Base-by-base conservation (phyloP, 2,113 vertebrate genomes). In the Actinemys pallida region DNA sequence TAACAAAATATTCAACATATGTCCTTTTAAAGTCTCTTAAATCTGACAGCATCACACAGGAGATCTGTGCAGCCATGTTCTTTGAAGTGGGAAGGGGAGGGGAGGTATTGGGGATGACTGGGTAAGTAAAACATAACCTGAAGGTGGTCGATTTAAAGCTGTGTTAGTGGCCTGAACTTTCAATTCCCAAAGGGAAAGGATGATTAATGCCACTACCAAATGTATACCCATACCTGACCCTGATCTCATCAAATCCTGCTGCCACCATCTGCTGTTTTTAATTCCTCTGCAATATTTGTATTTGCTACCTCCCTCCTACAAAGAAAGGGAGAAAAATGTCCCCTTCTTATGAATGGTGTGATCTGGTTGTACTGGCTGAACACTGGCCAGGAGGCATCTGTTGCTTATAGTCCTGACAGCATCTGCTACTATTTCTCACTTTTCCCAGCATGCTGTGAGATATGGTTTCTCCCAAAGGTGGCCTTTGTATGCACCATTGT, bases 381-480 rank as follows among this genome's bases (percentile, higher is more conserved):
- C 98, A 97, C 97, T 98, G 98, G 98, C 99, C 99, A 99, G 99
- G 98, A 99, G 99, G 99, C 99, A 99, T 99, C 99, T 99, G 99
- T 99, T 99, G 98, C 99, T 98, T 98, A 95, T 94, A 97, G 98
- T 96, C 97, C 97, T 97, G 96, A 98, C 99, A 99, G 99, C 99
- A 99, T 99, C 99, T 99, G 99, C 99, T 98, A 98, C 99, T 98
- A 98, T 98, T 98, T 98, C 98, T 98, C 99, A 98, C 98, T 98
- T 98, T 98, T 98, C 98, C 98, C 98, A 98, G 98, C 98, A 98
- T 98, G 98, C 99, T 98, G 97, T 98, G 99, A 98, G 99, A 98
- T 98, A 98, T 95, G 97, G 98, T 98, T 99, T 99, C 99, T 99
- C 99, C 99, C 99, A 98, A 99, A 99, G 99, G 99, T 98, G 99